phyloP scores from a whole-genome alignment of 2,888 invertebrate genomes.

The Pyrrhia umbra region DNA sequence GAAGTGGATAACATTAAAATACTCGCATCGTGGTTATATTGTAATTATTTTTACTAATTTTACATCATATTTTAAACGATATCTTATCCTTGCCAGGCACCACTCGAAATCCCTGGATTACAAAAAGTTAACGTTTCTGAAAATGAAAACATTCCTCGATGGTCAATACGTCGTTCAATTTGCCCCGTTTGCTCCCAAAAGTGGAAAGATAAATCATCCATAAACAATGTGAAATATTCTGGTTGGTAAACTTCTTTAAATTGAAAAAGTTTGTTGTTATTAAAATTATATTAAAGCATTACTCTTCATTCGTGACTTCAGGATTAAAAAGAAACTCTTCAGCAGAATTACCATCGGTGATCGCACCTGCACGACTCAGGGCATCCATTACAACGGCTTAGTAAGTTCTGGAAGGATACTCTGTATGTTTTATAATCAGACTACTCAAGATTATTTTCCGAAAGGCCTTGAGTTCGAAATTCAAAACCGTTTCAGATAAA shows the following conservation, averaged over 20 bases:
- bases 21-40: no score
- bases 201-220: slow-evolving; percentile 83
- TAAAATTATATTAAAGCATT: neutral
- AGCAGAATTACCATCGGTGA: slow-evolving; percentile 80
- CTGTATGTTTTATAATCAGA: neutral
- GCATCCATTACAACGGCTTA: slow-evolving; percentile 78
- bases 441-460: no score
- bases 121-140: slow-evolving; percentile 64
- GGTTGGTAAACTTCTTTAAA: slow-evolving; percentile 67
- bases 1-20: no score
- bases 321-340: slow-evolving; percentile 83
- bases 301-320: slow-evolving; percentile 54
- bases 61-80: neutral
- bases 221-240: slow-evolving; percentile 81
- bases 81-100: slow-evolving; percentile 64
- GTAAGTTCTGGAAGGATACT: slow-evolving; percentile 70
- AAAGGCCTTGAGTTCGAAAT: no score
- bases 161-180: slow-evolving; percentile 85
- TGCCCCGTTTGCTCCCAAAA: slow-evolving; percentile 87
- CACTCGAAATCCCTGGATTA: slow-evolving; percentile 79
- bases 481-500: no score
- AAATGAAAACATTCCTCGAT: slow-evolving; percentile 75
- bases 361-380: slow-evolving; percentile 83
- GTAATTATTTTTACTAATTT: no score
- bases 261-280: no score